Percentiles rank a stretch among this genome's conserved stretches.
Conservation (phyloP, 2,113 vertebrate genomes). For the Motacilla alba region DNA sequence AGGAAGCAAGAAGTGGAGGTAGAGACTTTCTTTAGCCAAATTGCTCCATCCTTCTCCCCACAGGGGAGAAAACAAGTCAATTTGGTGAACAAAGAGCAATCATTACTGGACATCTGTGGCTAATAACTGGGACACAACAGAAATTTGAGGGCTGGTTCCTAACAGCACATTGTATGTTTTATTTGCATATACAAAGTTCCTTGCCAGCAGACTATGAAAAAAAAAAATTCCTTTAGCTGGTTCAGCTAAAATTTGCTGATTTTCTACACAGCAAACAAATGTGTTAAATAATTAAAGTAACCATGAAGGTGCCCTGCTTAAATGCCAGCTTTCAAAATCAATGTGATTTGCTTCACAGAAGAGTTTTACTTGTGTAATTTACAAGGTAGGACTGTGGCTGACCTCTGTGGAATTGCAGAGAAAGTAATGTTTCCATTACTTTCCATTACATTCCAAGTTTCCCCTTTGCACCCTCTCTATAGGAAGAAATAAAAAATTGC, state of each 20-base stretch:
- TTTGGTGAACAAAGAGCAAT: background rate
- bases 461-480: background rate
- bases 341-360: background rate
- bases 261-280: background rate
- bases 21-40: background rate
- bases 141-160: background rate
- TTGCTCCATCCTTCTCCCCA: background rate
- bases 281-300: background rate
- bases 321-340: background rate
- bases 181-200: background rate
- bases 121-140: conserved; percentile 9
- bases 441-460: background rate
- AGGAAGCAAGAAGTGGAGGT: conserved; percentile 24
- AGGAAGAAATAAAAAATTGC: background rate
- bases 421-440: background rate
- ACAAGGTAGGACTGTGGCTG: background rate
- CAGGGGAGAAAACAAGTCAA: background rate
- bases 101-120: conserved; percentile 13
- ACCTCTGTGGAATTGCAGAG: background rate
- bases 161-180: background rate
- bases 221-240: background rate
- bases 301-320: background rate
- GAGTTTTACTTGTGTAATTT: background rate
- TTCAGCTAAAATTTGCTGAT: background rate
- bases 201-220: background rate